These are phyloP conservation scores for Bombus confusus DNA, from an alignment of 1,140 invertebrate genomes.

Conservation along the genomic window DNA sequence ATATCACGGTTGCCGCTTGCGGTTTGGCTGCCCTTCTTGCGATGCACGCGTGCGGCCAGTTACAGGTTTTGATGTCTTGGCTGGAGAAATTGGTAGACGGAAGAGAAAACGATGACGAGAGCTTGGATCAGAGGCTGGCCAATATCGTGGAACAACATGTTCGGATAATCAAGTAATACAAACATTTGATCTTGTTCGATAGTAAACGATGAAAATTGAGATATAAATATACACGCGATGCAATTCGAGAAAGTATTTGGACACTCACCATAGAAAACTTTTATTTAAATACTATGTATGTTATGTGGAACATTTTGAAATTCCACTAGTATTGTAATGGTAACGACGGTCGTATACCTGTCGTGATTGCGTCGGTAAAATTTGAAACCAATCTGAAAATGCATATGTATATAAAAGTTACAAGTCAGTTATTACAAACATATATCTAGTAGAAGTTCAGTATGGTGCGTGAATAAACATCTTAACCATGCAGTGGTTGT, in stretches of 20 bases:
- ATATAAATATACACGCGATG: not conserved
- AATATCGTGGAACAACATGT: conserved; percentile 69
- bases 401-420: too few relatives aligned
- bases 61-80: conserved; percentile 67
- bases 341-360: too few relatives aligned
- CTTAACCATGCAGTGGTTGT: too few relatives aligned
- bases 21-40: conserved; percentile 65
- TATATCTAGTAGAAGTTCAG: too few relatives aligned
- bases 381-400: too few relatives aligned
- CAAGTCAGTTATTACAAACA: too few relatives aligned
- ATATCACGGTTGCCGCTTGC: conserved; percentile 57
- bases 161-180: conserved; percentile 56
- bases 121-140: conserved; percentile 56
- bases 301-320: too few relatives aligned
- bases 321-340: too few relatives aligned
- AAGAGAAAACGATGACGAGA: not conserved
- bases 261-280: too few relatives aligned
- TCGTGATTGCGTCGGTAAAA: too few relatives aligned
- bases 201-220: not conserved
- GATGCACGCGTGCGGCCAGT: conserved; percentile 70
- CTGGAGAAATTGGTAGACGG: conserved; percentile 50
- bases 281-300: too few relatives aligned
- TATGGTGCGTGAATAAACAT: too few relatives aligned
- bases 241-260: not conserved
- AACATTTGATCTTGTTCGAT: not conserved